A percentile compares a stretch with the other conserved stretches of the same genome.
phyloP scores from a whole-genome alignment of 2,113 vertebrate genomes.

The Daphoenositta chrysoptera region DNA sequence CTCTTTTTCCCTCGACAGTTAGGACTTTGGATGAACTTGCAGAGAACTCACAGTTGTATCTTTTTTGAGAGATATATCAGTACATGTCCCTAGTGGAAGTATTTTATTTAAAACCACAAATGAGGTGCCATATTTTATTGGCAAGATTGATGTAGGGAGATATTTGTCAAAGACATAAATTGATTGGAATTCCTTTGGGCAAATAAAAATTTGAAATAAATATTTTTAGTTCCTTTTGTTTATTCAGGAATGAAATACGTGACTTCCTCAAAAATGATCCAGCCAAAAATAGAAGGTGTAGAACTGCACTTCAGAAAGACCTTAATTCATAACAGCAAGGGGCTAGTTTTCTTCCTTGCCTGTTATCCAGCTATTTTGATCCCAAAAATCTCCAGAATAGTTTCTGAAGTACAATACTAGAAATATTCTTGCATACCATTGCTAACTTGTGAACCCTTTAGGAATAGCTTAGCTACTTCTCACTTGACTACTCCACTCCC shows the following conservation, averaged over 20 bases:
- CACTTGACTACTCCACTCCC: neutral
- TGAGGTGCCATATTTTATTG: neutral
- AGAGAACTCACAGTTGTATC: neutral
- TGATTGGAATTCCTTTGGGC: neutral
- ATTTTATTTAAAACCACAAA: neutral
- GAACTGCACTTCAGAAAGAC: neutral
- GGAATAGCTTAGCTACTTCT: neutral
- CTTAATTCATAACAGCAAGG: neutral
- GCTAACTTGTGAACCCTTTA: neutral
- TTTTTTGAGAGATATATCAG: neutral
- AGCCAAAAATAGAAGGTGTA: neutral
- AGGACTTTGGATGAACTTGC: neutral
- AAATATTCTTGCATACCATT: neutral
- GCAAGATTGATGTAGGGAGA: neutral
- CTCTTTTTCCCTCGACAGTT: neutral
- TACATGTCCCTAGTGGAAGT: neutral
- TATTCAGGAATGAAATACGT: neutral
- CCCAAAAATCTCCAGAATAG: neutral
- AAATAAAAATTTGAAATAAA: neutral
- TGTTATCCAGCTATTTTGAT: neutral
- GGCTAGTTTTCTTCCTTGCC: neutral
- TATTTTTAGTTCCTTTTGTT: neutral
- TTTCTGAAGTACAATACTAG: neutral
- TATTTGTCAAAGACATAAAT: neutral
- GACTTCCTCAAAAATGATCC: neutral